Percentiles rank a stretch among this genome's conserved stretches.
These are phyloP conservation scores for Myripristis murdjan DNA, from an alignment of 2,797 vertebrate species.

Conservation along the genomic window DNA sequence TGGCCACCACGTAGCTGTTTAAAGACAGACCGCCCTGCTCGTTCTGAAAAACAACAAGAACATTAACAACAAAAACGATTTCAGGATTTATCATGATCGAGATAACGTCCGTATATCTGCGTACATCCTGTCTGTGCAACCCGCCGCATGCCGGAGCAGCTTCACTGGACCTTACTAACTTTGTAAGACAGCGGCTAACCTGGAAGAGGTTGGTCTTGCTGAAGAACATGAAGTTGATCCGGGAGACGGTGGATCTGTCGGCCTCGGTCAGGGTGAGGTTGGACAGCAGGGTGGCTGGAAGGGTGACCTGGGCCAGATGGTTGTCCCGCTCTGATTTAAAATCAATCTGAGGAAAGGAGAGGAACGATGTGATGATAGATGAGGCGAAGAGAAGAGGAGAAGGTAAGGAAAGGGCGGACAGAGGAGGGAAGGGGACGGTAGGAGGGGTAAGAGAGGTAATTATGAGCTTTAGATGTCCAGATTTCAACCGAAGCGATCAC, in stretches of 20 bases:
- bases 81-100: no score
- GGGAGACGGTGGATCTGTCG: constrained; percentile 80
- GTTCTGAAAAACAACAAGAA: constrained; percentile 58
- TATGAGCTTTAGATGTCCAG: no score
- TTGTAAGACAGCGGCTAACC: constrained; percentile 77
- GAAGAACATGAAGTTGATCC: constrained; percentile 97
- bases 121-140: no score
- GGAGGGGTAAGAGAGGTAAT: no score
- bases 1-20: constrained; percentile 96
- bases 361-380: no score
- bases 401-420: neutral
- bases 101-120: no score
- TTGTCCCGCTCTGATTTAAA: constrained; percentile 85
- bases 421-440: neutral
- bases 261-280: constrained; percentile 84
- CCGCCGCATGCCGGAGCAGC: no score
- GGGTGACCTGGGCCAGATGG: constrained; percentile 88
- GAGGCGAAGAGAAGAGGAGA: neutral
- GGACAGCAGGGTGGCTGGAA: constrained; percentile 90
- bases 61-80: no score
- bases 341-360: constrained; percentile 83
- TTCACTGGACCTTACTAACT: no score
- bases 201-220: constrained; percentile 94
- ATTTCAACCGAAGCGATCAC: no score
- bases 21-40: constrained; percentile 71